Conservation (phyloP, 2,113 vertebrate species). For the Chroicocephalus ridibundus region DNA sequence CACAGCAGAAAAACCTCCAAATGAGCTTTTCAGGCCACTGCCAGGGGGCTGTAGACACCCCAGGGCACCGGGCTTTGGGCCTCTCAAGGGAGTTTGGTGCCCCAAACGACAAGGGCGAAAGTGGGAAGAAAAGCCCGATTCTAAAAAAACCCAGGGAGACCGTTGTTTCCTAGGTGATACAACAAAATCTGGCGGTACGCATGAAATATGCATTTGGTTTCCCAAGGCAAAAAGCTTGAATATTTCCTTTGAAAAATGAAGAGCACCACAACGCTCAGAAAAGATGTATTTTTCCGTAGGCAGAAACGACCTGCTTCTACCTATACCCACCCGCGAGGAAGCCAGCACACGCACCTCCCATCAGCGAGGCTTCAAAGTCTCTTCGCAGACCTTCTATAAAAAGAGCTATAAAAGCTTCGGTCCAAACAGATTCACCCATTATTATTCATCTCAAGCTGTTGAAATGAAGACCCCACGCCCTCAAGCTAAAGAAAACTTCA, state of each 20-base stretch:
- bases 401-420: not conserved
- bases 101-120: not conserved
- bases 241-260: not conserved
- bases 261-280: not conserved
- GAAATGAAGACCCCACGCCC: not conserved
- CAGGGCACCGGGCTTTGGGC: not conserved
- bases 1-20: not conserved
- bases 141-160: not conserved
- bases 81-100: not conserved
- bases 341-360: not conserved
- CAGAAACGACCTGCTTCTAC: not conserved
- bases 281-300: not conserved
- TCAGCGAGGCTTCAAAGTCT: not conserved
- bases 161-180: conserved; percentile 39
- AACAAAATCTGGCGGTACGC: not conserved
- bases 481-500: not conserved
- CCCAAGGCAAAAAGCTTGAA: conserved; percentile 10
- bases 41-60: rapidly evolving
- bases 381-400: not conserved
- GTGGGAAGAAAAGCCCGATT: not conserved
- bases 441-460: not conserved
- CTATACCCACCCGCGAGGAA: not conserved
- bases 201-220: conserved; percentile 24
- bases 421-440: not conserved
- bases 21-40: not conserved